A percentile compares a stretch with the other conserved stretches of the same genome.
phyloP scores from a whole-genome alignment of 2,113 vertebrate species.

The Gulo gulo region DNA sequence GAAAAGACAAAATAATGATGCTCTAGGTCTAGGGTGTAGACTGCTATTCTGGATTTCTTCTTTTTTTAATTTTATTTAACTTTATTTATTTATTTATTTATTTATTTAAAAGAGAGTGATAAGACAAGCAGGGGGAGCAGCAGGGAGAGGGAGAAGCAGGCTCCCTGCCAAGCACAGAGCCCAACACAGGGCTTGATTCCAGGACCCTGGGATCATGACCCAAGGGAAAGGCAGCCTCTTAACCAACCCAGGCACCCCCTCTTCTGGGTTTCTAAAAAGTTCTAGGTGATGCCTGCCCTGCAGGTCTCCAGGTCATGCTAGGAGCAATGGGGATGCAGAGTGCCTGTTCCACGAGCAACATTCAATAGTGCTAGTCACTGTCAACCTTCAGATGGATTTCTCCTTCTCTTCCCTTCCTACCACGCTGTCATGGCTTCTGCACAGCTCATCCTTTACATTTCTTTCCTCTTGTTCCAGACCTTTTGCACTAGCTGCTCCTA shows the following conservation, averaged over 20 bases:
- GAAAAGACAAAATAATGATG: neutral
- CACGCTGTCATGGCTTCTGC: rapidly evolving
- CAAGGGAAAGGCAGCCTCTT: neutral
- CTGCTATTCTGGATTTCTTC: neutral
- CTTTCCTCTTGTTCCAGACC: neutral
- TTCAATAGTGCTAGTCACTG: neutral
- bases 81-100: too few relatives aligned
- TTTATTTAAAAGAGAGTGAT: too few relatives aligned
- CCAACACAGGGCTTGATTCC: neutral
- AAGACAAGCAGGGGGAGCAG: too few relatives aligned
- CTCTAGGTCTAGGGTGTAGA: neutral
- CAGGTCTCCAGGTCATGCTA: neutral
- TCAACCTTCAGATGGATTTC: neutral
- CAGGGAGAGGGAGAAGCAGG: neutral
- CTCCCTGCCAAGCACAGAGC: neutral
- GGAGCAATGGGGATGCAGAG: neutral
- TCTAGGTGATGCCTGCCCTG: neutral
- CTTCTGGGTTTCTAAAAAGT: neutral
- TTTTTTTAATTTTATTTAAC: neutral
- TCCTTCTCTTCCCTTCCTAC: neutral
- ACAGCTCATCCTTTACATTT: neutral
- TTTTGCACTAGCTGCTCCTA: neutral
- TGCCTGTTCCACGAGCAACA: neutral
- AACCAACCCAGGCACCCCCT: neutral
- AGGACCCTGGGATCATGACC: neutral